Evolutionary conservation across 2,113 vertebrate genomes (phyloP).

Genomic region (Bubalus kerabau): DNA sequence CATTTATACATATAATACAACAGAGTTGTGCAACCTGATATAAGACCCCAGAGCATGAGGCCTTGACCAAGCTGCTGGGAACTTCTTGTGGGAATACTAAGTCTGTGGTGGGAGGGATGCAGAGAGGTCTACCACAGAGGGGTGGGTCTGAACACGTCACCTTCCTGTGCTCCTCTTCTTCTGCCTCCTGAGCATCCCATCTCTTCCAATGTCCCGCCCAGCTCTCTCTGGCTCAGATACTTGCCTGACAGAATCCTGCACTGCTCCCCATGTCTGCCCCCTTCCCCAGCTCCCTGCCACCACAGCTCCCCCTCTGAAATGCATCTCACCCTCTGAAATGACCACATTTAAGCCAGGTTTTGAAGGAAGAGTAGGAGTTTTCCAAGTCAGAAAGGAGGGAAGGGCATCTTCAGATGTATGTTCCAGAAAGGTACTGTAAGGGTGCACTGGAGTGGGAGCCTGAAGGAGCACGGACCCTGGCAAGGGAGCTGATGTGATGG

Average conservation of each 20-base stretch:
- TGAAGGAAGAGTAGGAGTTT: background rate
- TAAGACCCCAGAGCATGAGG: background rate
- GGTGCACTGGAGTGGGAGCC: rapidly evolving
- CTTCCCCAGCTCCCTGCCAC: background rate
- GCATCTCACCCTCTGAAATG: too few relatives aligned
- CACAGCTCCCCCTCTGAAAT: background rate
- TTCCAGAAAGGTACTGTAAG: background rate
- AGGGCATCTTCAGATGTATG: background rate
- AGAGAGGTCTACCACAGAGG: background rate
- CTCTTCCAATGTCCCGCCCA: background rate
- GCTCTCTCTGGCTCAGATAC: background rate
- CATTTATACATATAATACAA: background rate
- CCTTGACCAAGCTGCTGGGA: background rate
- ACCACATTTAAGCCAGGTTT: background rate
- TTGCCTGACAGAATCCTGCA: background rate
- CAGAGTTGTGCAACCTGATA: background rate
- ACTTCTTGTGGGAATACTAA: background rate
- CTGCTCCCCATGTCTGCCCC: background rate
- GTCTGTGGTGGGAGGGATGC: background rate
- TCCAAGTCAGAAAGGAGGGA: background rate
- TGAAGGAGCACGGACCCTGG: background rate
- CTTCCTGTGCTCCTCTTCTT: background rate
- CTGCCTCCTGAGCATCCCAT: background rate
- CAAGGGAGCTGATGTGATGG: rapidly evolving
- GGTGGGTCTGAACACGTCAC: rapidly evolving